Percentiles rank a stretch among this genome's conserved stretches.
Evolutionary conservation across 2,888 invertebrate species (phyloP).

Genomic region (Hirtodrosophila alboralis): DNA sequence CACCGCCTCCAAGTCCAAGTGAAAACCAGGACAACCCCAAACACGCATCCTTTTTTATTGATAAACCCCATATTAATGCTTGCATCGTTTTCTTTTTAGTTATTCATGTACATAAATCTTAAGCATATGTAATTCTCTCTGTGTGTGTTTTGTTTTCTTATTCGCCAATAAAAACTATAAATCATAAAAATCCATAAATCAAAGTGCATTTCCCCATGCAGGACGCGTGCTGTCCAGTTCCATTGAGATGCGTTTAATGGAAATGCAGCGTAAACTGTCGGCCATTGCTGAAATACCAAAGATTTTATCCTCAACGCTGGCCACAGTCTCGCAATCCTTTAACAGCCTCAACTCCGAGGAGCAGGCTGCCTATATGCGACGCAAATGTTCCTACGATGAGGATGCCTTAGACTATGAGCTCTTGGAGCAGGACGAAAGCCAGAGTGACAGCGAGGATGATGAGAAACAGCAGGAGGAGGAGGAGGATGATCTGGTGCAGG

Average conservation of each 20-base stretch:
- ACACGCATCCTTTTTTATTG: slow-evolving; percentile 7
- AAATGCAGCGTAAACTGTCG: slow-evolving; percentile 83
- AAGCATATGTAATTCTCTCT: slow-evolving; percentile 29
- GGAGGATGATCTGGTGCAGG: slow-evolving; percentile 46
- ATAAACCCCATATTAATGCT: slow-evolving; percentile 22
- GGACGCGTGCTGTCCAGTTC: slow-evolving; percentile 65
- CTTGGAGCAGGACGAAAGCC: slow-evolving; percentile 55
- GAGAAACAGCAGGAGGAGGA: slow-evolving; percentile 33
- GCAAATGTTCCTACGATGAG: slow-evolving; percentile 80
- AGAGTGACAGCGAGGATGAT: slow-evolving; percentile 9
- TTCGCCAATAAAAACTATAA: slow-evolving; percentile 7
- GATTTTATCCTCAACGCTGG: slow-evolving; percentile 82
- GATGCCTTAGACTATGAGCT: slow-evolving; percentile 78
- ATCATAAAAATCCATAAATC: slow-evolving; percentile 20
- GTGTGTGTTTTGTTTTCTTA: slow-evolving; percentile 32
- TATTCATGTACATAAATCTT: slow-evolving; percentile 41
- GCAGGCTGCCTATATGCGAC: slow-evolving; percentile 43
- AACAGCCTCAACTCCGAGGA: slow-evolving; percentile 74
- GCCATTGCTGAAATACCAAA: slow-evolving; percentile 84
- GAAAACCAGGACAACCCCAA: slow-evolving; percentile 26
- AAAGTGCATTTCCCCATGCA: slow-evolving; percentile 20
- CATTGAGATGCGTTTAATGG: slow-evolving; percentile 81
- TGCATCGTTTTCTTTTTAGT: slow-evolving; percentile 10
- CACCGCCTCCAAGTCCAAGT: slow-evolving; percentile 74
- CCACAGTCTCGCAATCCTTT: slow-evolving; percentile 83